A percentile compares a stretch with the other conserved stretches of the same genome.
phyloP scores from a whole-genome alignment of 2,797 vertebrate species.

The Sarcophilus harrisii region DNA sequence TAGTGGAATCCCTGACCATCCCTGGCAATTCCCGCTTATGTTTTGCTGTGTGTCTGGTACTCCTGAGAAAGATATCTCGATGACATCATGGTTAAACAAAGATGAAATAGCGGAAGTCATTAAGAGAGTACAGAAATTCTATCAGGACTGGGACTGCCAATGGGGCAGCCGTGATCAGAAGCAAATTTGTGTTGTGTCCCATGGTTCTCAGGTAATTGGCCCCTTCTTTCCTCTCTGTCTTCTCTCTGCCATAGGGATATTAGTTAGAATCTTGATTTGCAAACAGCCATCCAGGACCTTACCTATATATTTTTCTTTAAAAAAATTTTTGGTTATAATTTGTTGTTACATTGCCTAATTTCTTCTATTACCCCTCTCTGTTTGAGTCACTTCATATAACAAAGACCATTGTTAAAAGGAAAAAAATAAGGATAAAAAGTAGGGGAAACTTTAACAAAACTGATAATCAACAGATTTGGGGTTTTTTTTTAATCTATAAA shows the following conservation, averaged over 20 bases:
- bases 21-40: conserved; percentile 84
- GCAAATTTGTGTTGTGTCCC: conserved; percentile 91
- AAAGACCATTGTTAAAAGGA: not conserved
- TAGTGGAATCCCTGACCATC: conserved; percentile 87
- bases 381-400: not conserved
- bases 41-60: conserved; percentile 90
- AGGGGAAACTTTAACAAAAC: not conserved
- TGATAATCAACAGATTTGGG: not conserved
- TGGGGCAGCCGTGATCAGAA: conserved; percentile 86
- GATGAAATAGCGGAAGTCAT: conserved; percentile 86
- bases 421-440: not conserved
- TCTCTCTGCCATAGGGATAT: not conserved
- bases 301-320: not conserved
- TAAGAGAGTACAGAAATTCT: conserved; percentile 86
- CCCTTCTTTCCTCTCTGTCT: not conserved
- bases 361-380: not conserved
- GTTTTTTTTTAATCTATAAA: not conserved
- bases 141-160: conserved; percentile 87
- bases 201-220: conserved; percentile 89
- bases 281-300: not conserved
- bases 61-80: conserved; percentile 83
- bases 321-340: not conserved
- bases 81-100: conserved; percentile 90
- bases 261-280: not conserved
- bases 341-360: not conserved